Base-by-base conservation (phyloP, 2,888 invertebrate genomes). In the Tuberolachnus salignus region DNA sequence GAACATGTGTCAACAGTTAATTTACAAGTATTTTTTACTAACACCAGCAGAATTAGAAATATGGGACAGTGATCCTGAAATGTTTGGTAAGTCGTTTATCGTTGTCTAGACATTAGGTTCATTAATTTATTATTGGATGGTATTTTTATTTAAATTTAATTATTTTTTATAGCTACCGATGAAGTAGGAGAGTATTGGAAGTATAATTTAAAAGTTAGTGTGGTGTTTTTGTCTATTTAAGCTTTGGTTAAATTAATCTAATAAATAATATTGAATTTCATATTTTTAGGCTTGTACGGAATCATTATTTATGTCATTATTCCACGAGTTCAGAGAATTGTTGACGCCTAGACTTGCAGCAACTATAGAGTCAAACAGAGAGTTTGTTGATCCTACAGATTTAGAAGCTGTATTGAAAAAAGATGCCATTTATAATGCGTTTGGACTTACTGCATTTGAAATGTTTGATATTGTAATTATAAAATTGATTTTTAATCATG, bases 401-500 rank as follows among this genome's bases (percentile, higher is more conserved):
- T 87, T 95, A 82, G 89, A 90, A 78, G 91, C 91, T 16, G 92
- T 97, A 84, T 87, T 97, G 81, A 88, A 91, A 80, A 96, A 95
- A 86, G 97, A 97, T 87, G 96, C 97, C 80, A 92, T 97, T 63
- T 97, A 97, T 84, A 94, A 94, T 86, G 96, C 97, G 0, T 92
- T 94, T 13, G 95, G 96, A 10, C 87, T 95, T 81, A 92, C 93
- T 3, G 93, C 95, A 0, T 95, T 94, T 85, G 94, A 97, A 84
- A 88, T 97, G 75, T 97, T 93, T 85, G 95, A 97, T 85, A 94
- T 95, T 86, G 92, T 91, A 84, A 87, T 86, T 80, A 57, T 61
- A 53, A 42, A 14, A 59, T 51, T 14, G 6, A 51, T 51, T 16
- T 16, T 51, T 51, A 34, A 34, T 34, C 34, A 34, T 34, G n/a